Percentiles rank a stretch among this genome's conserved stretches.
Conservation (phyloP, 2,113 vertebrate species). For the Dromiciops gliroides region DNA sequence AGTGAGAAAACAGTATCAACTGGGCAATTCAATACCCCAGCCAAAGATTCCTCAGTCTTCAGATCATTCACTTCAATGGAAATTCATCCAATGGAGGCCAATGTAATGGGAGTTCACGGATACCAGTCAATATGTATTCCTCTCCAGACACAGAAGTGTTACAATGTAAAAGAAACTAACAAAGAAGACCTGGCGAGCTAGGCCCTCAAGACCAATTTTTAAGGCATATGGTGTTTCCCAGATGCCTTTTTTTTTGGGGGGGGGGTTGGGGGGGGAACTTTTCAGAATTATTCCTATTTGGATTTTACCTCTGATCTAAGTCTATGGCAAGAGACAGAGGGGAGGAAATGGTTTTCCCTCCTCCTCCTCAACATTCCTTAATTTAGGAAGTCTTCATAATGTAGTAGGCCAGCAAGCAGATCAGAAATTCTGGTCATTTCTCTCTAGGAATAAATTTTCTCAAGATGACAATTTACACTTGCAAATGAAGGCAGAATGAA, state of each 20-base stretch:
- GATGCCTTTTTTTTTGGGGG: not conserved
- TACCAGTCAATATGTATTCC: not conserved
- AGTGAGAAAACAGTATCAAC: not conserved
- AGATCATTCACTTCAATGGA: not conserved
- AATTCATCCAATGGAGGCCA: not conserved
- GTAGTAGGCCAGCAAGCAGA: not conserved
- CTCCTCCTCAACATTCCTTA: not conserved
- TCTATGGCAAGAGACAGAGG: not conserved
- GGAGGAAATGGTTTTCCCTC: not conserved
- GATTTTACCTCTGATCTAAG: not conserved
- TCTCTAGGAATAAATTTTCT: not conserved
- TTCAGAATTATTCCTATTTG: not conserved
- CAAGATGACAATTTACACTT: not conserved
- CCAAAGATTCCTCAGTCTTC: not conserved
- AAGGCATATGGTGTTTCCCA: not conserved
- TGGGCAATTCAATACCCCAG: not conserved
- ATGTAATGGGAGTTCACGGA: no score
- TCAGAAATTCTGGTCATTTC: not conserved
- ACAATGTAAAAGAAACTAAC: not conserved
- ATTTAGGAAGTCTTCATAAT: not conserved
- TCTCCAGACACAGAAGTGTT: not conserved
- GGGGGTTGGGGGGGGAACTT: not conserved
- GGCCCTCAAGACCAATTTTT: not conserved
- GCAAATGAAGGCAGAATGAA: not conserved
- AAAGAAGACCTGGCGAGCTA: not conserved